Evolutionary conservation across 2,888 invertebrate species (phyloP).

Genomic region (Cryptocheilus praepositus): DNA sequence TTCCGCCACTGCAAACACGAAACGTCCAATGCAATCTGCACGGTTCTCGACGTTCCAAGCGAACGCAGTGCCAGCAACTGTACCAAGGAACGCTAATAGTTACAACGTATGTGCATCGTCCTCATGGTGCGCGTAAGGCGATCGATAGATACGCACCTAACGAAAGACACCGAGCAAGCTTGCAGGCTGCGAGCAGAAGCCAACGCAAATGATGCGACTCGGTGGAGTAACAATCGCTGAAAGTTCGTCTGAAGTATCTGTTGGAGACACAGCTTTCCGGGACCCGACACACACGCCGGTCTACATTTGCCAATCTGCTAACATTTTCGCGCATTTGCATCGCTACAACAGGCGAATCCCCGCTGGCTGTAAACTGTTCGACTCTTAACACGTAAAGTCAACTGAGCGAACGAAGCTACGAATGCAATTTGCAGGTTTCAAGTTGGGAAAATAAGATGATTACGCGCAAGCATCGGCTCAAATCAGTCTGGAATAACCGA

Average conservation of each 20-base stretch:
- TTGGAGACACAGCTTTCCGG: neutral
- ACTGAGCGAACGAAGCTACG: slow-evolving; percentile 22
- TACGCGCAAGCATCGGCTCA: no score
- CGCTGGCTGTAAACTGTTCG: slow-evolving; percentile 32
- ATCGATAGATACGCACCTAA: slow-evolving; percentile 5
- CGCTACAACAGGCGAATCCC: slow-evolving; percentile 31
- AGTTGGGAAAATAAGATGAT: slow-evolving; percentile 4
- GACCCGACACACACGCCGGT: neutral
- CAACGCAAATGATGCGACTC: slow-evolving; percentile 34
- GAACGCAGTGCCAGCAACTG: slow-evolving; percentile 4
- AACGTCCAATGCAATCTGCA: slow-evolving; percentile 21
- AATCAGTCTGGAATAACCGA: no score
- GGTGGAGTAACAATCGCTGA: slow-evolving; percentile 18
- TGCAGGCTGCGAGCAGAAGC: slow-evolving; percentile 9
- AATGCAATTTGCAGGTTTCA: slow-evolving; percentile 17
- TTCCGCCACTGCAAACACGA: slow-evolving; percentile 21
- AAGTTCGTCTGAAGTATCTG: slow-evolving; percentile 29
- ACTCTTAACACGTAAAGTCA: slow-evolving; percentile 25
- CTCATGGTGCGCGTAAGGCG: neutral
- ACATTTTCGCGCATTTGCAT: slow-evolving; percentile 29
- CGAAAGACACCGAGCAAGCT: slow-evolving; percentile 6
- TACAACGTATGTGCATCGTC: slow-evolving; percentile 2
- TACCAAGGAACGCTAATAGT: slow-evolving; percentile 1
- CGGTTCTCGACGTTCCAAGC: slow-evolving; percentile 6
- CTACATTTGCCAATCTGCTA: neutral